These are phyloP conservation scores for Atrina japonica DNA, from an alignment of 2,888 invertebrate genomes.

Conservation along the genomic window DNA sequence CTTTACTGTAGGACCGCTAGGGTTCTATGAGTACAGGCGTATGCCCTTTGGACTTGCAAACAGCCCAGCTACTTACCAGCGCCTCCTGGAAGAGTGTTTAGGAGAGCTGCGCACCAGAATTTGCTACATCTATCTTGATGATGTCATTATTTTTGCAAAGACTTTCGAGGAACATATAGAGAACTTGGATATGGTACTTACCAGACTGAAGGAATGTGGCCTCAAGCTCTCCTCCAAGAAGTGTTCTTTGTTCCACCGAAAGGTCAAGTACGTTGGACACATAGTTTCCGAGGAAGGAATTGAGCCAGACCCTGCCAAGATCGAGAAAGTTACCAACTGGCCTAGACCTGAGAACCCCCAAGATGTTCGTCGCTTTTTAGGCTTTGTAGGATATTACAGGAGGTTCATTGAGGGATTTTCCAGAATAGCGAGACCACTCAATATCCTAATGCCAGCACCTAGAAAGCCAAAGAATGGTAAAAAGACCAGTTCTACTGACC, in stretches of 20 bases:
- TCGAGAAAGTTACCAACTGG: conserved; percentile 39
- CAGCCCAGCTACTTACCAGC: conserved; percentile 25
- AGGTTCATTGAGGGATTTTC: conserved; percentile 45
- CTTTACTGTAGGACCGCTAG: conserved; percentile 40
- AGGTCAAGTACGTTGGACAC: conserved; percentile 52
- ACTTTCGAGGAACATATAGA: conserved; percentile 8
- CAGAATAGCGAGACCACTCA: conserved; percentile 42
- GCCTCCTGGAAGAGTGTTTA: conserved; percentile 38
- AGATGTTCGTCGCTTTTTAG: conserved; percentile 50
- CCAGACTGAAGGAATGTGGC: conserved; percentile 38
- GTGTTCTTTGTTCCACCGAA: conserved; percentile 42
- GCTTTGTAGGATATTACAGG: conserved; percentile 51
- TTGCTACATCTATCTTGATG: conserved; percentile 52
- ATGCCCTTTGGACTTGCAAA: conserved; percentile 54
- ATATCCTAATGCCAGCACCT: no score
- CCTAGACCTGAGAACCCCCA: conserved; percentile 44
- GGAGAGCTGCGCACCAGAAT: neutral
- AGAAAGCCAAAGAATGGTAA: no score
- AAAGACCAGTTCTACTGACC: conserved; percentile 13
- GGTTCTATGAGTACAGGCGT: conserved; percentile 42
- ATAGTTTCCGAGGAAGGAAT: conserved; percentile 48
- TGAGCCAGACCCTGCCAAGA: conserved; percentile 39
- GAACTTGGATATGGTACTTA: conserved; percentile 45
- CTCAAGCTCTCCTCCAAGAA: conserved; percentile 50
- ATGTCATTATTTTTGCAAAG: conserved; percentile 46